phyloP scores from a whole-genome alignment of 2,113 vertebrate genomes.

The Psittacus erithacus region DNA sequence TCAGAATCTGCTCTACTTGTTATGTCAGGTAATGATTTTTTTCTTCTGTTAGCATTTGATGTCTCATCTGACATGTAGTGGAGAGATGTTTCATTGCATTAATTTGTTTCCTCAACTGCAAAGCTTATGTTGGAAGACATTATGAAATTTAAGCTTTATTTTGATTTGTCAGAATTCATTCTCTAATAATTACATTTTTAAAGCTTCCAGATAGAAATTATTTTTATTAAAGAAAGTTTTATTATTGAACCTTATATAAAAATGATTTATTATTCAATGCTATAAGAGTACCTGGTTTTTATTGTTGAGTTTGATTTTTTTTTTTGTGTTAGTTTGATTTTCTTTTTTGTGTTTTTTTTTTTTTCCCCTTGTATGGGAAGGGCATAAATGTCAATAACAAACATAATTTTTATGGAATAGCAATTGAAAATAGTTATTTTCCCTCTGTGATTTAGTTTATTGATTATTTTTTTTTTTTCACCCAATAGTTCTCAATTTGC shows the following conservation, averaged over 20 bases:
- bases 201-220: not conserved
- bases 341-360: not conserved
- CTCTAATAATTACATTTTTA: not conserved
- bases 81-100: not conserved
- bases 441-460: not conserved
- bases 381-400: not conserved
- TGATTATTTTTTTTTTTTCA: not conserved
- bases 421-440: not conserved
- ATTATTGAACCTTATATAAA: not conserved
- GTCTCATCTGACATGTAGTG: not conserved
- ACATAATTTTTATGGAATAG: not conserved
- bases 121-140: not conserved
- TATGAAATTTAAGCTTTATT: not conserved
- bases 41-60: not conserved
- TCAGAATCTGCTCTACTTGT: not conserved
- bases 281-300: not conserved
- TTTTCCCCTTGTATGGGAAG: not conserved
- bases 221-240: not conserved
- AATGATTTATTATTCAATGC: not conserved
- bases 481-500: slow-evolving; percentile 80
- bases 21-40: not conserved
- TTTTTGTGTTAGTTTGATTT: not conserved
- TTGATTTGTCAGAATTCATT: not conserved
- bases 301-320: not conserved
- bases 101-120: not conserved